Evolutionary conservation across 2,888 invertebrate genomes (phyloP), one percentile per base, ranked within the genome.

Genomic region (Lampropteryx suffumata): DNA sequence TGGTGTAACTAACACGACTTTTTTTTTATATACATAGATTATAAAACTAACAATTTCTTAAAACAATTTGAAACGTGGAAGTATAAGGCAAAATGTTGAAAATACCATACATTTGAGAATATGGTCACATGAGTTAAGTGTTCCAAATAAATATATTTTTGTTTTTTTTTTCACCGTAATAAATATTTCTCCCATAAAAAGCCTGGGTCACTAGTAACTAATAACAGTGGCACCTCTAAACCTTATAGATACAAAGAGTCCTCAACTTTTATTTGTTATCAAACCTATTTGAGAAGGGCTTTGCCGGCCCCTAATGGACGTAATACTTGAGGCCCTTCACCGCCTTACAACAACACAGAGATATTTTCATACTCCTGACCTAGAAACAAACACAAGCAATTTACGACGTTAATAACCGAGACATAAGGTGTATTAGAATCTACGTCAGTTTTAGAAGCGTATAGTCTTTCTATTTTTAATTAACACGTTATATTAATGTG

Each of bases 271-370:
- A 49, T 61, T 55, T 57, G 46, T 53, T 59, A 55, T 57, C 52
- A 51, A 58, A 58, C 56, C 58, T 56, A 44, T 56, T 55, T 55
- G 47, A 53, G 52, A 50, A 51, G 37, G 40, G 47, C 48, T 30
- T 48, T 51, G 49, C 45, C 43, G 6, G 43, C 32, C 47, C 45
- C 52, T 57, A 61, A 60, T 59, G 57, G 59, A 59, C 50, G 37
- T 36, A 27, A 55, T 45, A 46, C 50, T 49, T 41, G 32, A 27
- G 46, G 34, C 47, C 55, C 50, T 48, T 26, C 36, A 35, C 33
- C 48, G 11, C 36, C 21, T 39, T 49, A 42, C 37, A 47, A 37
- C 42, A 51, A 32, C 30, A 47, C 50, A 49, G 42, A 55, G 44
- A 56, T 52, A 55, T 57, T 57, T 50, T 55, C 41, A 52, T 52